Evolutionary conservation across 2,797 vertebrate species (phyloP).

Genomic region (Todus mexicanus): DNA sequence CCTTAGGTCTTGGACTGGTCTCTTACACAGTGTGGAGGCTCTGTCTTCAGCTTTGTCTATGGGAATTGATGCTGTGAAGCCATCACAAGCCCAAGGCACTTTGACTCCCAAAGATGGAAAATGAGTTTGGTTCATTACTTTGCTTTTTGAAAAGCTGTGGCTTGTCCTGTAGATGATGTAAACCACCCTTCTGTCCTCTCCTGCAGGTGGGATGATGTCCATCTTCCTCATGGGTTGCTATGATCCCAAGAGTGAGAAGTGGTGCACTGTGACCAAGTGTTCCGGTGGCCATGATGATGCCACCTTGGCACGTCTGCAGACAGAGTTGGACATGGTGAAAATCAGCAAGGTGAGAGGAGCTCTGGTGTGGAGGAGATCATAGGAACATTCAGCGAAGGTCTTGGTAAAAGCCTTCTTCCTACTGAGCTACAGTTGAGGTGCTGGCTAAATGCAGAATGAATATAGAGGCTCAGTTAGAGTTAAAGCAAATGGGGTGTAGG

Average conservation of each 20-base stretch:
- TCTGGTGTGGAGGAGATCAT: too few relatives aligned
- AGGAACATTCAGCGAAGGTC: background rate
- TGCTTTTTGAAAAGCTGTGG: background rate
- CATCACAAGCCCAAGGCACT: background rate
- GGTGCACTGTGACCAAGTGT: slow-evolving; percentile 99
- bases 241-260: slow-evolving; percentile 88
- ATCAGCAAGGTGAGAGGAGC: slow-evolving; percentile 89
- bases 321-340: slow-evolving; percentile 94
- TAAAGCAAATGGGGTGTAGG: background rate
- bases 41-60: too few relatives aligned
- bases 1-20: background rate
- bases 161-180: background rate
- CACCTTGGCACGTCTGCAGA: slow-evolving; percentile 89
- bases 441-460: background rate
- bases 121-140: background rate
- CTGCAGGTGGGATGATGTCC: slow-evolving; percentile 96
- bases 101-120: background rate
- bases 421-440: background rate
- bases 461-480: background rate
- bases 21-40: background rate
- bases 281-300: slow-evolving; percentile 94
- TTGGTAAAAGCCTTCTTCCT: background rate
- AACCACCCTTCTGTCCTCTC: background rate
- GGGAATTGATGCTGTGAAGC: background rate
- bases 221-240: slow-evolving; percentile 98